Evolutionary conservation across 2,888 invertebrate species (phyloP).

Genomic region (Xiphydria camelus): DNA sequence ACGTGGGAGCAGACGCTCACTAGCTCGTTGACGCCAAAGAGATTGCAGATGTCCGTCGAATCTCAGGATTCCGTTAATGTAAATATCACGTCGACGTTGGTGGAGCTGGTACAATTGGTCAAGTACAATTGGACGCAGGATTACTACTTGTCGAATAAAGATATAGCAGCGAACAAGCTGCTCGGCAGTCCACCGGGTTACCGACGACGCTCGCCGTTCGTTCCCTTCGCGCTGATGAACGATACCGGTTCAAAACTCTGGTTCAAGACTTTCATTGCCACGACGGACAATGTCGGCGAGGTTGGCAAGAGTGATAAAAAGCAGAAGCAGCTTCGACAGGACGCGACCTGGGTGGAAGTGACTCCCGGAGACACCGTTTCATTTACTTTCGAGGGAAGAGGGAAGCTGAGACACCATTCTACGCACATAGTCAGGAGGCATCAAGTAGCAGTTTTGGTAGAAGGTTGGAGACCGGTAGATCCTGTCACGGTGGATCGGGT

Average conservation of each 20-base stretch:
- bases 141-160: constrained; percentile 62
- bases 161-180: constrained; percentile 36
- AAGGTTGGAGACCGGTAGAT: constrained; percentile 84
- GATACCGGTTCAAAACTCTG: constrained; percentile 84
- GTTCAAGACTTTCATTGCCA: constrained; percentile 82
- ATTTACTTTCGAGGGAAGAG: constrained; percentile 82
- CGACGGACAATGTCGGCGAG: constrained; percentile 62
- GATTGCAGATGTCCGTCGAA: constrained; percentile 66
- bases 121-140: constrained; percentile 86
- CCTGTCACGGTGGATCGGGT: constrained; percentile 96
- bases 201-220: constrained; percentile 83
- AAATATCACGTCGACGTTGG: constrained; percentile 86
- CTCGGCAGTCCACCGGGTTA: constrained; percentile 65
- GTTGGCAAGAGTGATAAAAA: constrained; percentile 41
- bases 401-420: constrained; percentile 72
- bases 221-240: constrained; percentile 92
- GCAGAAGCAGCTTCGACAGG: constrained; percentile 53
- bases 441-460: constrained; percentile 85
- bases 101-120: constrained; percentile 80
- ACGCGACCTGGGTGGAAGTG: constrained; percentile 72
- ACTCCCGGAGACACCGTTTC: constrained; percentile 77
- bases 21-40: constrained; percentile 62
- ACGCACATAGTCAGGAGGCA: constrained; percentile 80
- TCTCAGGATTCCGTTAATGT: constrained; percentile 79
- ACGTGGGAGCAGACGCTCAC: constrained; percentile 72